A percentile compares a stretch with the other conserved stretches of the same genome.
These are phyloP conservation scores for Uropetala carovei DNA, from an alignment of 2,888 invertebrate genomes.

Conservation along the genomic window DNA sequence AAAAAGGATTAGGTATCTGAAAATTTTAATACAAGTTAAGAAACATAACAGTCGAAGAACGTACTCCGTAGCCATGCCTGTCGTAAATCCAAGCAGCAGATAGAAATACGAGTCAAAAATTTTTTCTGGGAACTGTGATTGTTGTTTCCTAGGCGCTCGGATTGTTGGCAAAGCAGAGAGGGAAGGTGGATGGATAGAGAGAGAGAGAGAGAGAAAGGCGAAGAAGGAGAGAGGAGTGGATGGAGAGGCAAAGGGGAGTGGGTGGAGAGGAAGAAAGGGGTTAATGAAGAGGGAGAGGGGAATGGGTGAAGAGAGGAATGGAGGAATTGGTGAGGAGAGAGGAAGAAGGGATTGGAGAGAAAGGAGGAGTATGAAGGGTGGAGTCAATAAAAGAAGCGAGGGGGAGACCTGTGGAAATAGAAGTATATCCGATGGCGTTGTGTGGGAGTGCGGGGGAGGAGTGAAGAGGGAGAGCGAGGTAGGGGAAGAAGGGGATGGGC, in stretches of 20 bases:
- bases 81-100: too few relatives aligned
- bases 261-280: background rate
- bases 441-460: too few relatives aligned
- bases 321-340: background rate
- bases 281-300: background rate
- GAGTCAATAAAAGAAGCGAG: background rate
- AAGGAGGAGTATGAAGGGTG: background rate
- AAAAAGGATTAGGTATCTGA: too few relatives aligned
- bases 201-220: background rate
- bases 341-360: background rate
- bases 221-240: too few relatives aligned
- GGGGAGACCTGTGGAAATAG: background rate
- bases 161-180: background rate
- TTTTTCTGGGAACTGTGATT: too few relatives aligned
- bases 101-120: too few relatives aligned
- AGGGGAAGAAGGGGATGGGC: background rate
- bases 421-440: background rate
- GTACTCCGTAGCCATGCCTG: too few relatives aligned
- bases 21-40: too few relatives aligned
- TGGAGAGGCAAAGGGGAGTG: background rate
- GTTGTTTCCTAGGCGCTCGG: background rate
- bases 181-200: background rate
- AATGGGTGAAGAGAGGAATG: background rate
- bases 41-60: too few relatives aligned
- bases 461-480: background rate